Conservation (phyloP, 2,888 invertebrate genomes). For the Linyphia triangularis region DNA sequence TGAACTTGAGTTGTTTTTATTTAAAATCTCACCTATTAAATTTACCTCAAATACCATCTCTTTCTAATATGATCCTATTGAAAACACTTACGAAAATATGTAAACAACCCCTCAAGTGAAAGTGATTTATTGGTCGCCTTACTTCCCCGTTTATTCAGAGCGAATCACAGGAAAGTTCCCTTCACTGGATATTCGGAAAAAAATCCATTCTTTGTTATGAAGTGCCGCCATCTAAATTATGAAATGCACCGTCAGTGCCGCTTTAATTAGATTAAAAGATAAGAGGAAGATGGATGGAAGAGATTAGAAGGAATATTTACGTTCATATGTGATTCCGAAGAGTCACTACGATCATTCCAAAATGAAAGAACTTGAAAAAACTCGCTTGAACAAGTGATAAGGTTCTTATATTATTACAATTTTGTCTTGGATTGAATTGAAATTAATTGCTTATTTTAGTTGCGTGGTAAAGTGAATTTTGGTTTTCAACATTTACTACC, state of each 20-base stretch:
- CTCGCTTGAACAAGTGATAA: too few relatives aligned
- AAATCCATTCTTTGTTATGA: constrained; percentile 70
- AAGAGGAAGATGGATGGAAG: constrained; percentile 55
- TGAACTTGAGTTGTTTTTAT: neutral
- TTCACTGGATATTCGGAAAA: constrained; percentile 47
- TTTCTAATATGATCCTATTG: neutral
- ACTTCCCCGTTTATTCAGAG: constrained; percentile 32
- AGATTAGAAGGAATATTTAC: constrained; percentile 48
- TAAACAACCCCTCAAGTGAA: constrained; percentile 33
- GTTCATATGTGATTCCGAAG: constrained; percentile 34
- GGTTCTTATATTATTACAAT: too few relatives aligned
- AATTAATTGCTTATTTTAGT: too few relatives aligned
- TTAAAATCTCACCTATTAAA: neutral
- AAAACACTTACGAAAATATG: neutral
- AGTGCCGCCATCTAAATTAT: constrained; percentile 57
- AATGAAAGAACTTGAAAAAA: too few relatives aligned
- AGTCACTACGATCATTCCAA: too few relatives aligned
- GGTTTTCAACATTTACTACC: too few relatives aligned
- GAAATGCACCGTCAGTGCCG: constrained; percentile 57
- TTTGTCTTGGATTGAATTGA: too few relatives aligned
- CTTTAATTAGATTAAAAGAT: constrained; percentile 75
- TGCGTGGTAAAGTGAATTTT: too few relatives aligned
- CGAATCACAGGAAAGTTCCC: constrained; percentile 71
- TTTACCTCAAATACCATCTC: neutral
- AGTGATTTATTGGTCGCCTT: constrained; percentile 63